A percentile compares a stretch with the other conserved stretches of the same genome.
phyloP scores from a whole-genome alignment of 2,888 invertebrate genomes.

The Anorthoa munda region DNA sequence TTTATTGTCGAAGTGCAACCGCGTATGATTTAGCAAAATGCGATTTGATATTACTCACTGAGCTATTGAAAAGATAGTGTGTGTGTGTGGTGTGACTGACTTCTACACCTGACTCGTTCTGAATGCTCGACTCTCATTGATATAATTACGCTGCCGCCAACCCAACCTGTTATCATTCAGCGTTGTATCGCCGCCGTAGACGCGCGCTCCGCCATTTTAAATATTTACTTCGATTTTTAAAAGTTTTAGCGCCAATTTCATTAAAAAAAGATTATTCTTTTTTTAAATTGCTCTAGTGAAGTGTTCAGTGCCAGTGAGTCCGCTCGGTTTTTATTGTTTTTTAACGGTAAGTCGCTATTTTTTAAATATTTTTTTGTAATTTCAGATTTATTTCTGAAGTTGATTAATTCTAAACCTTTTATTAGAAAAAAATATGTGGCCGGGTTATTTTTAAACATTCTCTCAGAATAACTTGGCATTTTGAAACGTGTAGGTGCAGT shows the following conservation, averaged over 20 bases:
- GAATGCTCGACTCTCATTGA: slow-evolving; percentile 62
- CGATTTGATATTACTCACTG: slow-evolving; percentile 50
- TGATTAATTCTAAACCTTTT: neutral
- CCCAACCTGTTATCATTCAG: slow-evolving; percentile 80
- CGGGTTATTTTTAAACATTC: neutral
- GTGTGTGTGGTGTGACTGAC: slow-evolving; percentile 51
- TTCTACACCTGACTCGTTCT: slow-evolving; percentile 64
- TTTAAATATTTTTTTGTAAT: slow-evolving; percentile 2
- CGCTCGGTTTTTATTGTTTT: slow-evolving; percentile 42
- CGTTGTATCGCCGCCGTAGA: slow-evolving; percentile 71
- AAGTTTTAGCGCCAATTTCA: slow-evolving; percentile 57
- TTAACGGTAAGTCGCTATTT: slow-evolving; percentile 53
- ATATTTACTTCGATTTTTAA: slow-evolving; percentile 62
- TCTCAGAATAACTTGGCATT: neutral
- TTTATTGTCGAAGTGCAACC: slow-evolving; percentile 45
- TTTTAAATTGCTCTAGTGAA: slow-evolving; percentile 35
- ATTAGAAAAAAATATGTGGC: neutral
- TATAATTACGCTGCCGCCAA: slow-evolving; percentile 71
- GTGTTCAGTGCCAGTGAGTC: slow-evolving; percentile 60
- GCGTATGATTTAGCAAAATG: slow-evolving; percentile 59
- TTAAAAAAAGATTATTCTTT: slow-evolving; percentile 12
- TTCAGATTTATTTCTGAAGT: neutral
- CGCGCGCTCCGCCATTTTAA: slow-evolving; percentile 72
- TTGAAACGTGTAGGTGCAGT: neutral
- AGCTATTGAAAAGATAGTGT: slow-evolving; percentile 48